Conservation (phyloP, 2,888 invertebrate genomes). For the Cordilura impudica region DNA sequence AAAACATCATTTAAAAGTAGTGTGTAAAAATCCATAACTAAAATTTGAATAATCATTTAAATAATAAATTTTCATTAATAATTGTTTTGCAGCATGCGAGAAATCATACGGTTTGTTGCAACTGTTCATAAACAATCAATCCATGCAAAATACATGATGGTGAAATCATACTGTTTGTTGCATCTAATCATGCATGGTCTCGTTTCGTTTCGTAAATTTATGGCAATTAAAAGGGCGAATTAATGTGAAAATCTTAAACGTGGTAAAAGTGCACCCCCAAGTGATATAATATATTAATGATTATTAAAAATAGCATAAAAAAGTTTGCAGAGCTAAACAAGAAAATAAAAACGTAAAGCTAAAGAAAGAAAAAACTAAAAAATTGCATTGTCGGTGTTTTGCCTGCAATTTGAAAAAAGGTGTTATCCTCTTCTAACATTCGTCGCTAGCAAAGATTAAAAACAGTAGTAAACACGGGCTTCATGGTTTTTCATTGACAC, state of each 20-base stretch:
- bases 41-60: too few relatives aligned
- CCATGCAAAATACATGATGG: too few relatives aligned
- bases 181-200: too few relatives aligned
- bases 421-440: slow-evolving; percentile 39
- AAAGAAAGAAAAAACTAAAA: slow-evolving; percentile 14
- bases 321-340: not conserved
- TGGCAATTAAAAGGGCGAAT: slow-evolving; percentile 1
- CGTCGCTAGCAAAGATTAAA: not conserved
- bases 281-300: not conserved
- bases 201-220: slow-evolving; percentile 15
- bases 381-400: slow-evolving; percentile 55
- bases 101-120: too few relatives aligned
- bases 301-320: not conserved
- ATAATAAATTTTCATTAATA: too few relatives aligned
- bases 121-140: too few relatives aligned
- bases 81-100: too few relatives aligned
- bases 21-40: too few relatives aligned
- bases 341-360: not conserved
- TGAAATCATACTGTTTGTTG: too few relatives aligned
- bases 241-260: not conserved
- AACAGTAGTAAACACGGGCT: slow-evolving; percentile 37
- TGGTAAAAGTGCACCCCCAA: not conserved
- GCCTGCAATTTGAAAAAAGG: slow-evolving; percentile 14
- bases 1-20: too few relatives aligned
- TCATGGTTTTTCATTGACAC: slow-evolving; percentile 48